phyloP scores from a whole-genome alignment of 2,113 vertebrate genomes.

The Cynopterus brachyotis region DNA sequence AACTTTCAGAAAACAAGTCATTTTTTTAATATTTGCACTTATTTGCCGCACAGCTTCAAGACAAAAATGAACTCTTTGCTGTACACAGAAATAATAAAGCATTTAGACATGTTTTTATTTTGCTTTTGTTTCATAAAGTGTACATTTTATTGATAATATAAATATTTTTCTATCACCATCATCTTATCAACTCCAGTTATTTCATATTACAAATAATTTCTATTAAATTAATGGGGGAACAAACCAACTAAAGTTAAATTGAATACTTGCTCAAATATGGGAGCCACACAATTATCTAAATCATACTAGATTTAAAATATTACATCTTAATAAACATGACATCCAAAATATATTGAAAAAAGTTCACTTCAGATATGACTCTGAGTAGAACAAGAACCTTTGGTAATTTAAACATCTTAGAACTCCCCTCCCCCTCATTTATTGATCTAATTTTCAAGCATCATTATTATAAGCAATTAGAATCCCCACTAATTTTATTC shows the following conservation, averaged over 20 bases:
- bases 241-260: constrained; percentile 74
- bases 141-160: constrained; percentile 47
- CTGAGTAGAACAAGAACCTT: neutral
- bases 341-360: constrained; percentile 62
- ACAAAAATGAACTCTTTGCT: neutral
- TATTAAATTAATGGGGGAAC: constrained; percentile 79
- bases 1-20: constrained; percentile 22
- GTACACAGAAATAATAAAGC: constrained; percentile 1
- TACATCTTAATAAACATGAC: constrained; percentile 50
- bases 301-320: constrained; percentile 75
- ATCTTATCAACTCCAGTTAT: constrained; percentile 48
- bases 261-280: constrained; percentile 70
- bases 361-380: constrained; percentile 60
- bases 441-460: constrained; percentile 70
- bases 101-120: constrained; percentile 36
- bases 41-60: neutral
- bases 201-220: constrained; percentile 80
- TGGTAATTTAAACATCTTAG: constrained; percentile 54
- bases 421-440: neutral
- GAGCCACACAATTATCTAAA: constrained; percentile 74
- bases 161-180: neutral
- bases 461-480: constrained; percentile 78
- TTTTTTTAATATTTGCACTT: neutral
- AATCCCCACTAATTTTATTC: constrained; percentile 78
- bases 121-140: constrained; percentile 52